Percentiles rank a stretch among this genome's conserved stretches.
phyloP scores from a whole-genome alignment of 2,797 vertebrate genomes.

The Acipenser ruthenus region DNA sequence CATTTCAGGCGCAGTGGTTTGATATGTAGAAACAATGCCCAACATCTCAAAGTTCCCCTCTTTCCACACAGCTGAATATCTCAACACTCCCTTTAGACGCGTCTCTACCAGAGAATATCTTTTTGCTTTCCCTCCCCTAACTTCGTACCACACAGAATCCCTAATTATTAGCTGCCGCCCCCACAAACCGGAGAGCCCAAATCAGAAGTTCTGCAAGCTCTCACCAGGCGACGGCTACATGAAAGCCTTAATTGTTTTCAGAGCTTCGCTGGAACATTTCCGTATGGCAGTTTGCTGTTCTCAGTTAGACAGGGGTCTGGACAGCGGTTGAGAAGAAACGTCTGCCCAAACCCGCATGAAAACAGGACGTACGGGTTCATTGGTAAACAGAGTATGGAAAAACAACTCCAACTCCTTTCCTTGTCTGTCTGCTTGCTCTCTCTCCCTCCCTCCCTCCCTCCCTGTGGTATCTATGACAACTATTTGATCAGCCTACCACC shows the following conservation, averaged over 20 bases:
- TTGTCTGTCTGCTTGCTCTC: neutral
- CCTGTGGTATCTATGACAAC: conserved; percentile 28
- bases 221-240: conserved; percentile 26
- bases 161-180: conserved; percentile 22
- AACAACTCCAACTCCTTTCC: conserved; percentile 15
- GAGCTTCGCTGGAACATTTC: conserved; percentile 27
- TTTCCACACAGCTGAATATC: neutral
- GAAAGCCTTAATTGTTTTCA: conserved; percentile 35
- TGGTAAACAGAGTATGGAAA: conserved; percentile 25
- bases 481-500: conserved; percentile 28
- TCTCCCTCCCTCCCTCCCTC: neutral
- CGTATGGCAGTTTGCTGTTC: conserved; percentile 21
- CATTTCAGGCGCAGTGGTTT: too few relatives aligned
- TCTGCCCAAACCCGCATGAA: conserved; percentile 17
- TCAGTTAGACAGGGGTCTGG: conserved; percentile 23
- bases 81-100: neutral
- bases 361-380: conserved; percentile 19
- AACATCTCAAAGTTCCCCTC: neutral
- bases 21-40: neutral
- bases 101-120: conserved; percentile 2
- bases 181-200: conserved; percentile 14
- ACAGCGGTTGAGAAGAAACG: conserved; percentile 24
- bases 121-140: neutral
- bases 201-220: conserved; percentile 21
- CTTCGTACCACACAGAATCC: conserved; percentile 16